Base-by-base conservation (phyloP, 35 echinoderm and acorn worm species). In the Diadema setosum region DNA sequence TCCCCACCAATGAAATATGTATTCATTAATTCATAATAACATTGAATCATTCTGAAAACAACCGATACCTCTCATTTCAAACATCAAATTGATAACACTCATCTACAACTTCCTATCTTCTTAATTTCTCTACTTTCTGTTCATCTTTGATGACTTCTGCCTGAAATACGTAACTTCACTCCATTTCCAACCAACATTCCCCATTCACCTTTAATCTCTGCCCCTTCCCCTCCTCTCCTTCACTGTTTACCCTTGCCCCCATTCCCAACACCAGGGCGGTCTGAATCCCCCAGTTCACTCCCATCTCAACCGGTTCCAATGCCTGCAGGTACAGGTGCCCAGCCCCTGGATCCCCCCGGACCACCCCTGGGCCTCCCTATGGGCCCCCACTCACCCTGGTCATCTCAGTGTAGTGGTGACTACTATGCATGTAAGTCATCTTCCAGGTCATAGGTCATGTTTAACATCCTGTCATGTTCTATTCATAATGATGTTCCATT, bases 261-360 rank as follows among this genome's bases (percentile, higher is more conserved):
- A 5, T 27, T 60, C 57, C 9, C 5, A 24, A 60, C 57, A 5
- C 30, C 49, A 90, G 88, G 88, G 75, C 88, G 88, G 56, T 90
- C 88, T n/a, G 88, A 90, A 21, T 90, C 88, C 2, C 33, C 81
- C 46, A 90, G 81, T 74, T 90, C 88, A 35, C 46, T 81, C 80
- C 88, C 75, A 42, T 90, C 88, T 70, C 88, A 90, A 75, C 45
- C 85, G 24, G 61, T 73, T 42, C 85, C 85, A 25, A 78, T 67
- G 63, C 63, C 63, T 67, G 63, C 73, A 78, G 73, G 73, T 78
- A 26, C 50, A 7, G 63, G 39, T 17, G 42, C 34, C 4, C 65
- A 87, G 7, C 39, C 85, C 39, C 18, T 87, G 61, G 85, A 87
- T 52, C 64, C 31, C 39, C 85, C 61, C 33, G 73, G 73, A 39